Percentiles rank a stretch among this genome's conserved stretches.
These are phyloP conservation scores for Luidia sarsii DNA, from an alignment of 53 echinoderm and acorn worm species.

Conservation along the genomic window DNA sequence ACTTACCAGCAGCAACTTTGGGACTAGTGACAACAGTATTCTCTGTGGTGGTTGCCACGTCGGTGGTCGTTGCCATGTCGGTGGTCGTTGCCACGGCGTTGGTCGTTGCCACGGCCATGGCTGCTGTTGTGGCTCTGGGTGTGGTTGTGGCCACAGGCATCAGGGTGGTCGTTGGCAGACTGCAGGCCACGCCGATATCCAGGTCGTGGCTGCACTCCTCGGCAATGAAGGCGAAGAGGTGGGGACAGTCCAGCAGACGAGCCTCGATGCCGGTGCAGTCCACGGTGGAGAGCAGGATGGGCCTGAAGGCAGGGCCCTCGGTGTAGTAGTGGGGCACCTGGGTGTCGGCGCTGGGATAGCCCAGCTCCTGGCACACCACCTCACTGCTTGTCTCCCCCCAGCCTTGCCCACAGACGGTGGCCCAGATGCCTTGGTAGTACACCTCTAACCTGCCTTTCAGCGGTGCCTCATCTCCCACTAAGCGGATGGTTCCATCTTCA, in stretches of 20 bases:
- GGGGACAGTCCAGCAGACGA: slow-evolving; percentile 38
- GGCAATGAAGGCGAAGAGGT: no score
- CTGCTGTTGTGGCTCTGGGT: neutral
- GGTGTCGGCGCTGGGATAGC: neutral
- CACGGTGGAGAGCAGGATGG: slow-evolving; percentile 38
- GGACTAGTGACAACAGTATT: no score
- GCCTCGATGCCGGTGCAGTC: slow-evolving; percentile 40
- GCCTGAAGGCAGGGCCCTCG: neutral
- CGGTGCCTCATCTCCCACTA: neutral
- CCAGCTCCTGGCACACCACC: slow-evolving; percentile 15
- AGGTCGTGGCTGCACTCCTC: slow-evolving; percentile 8
- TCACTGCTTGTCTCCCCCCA: slow-evolving; percentile 5
- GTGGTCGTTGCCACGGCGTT: neutral
- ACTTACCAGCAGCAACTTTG: no score
- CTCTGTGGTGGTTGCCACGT: no score
- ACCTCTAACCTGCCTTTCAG: slow-evolving; percentile 2
- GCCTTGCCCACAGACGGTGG: slow-evolving; percentile 7
- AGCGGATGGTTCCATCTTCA: slow-evolving; percentile 15
- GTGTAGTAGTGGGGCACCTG: neutral
- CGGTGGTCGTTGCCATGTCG: neutral
- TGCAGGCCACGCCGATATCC: slow-evolving; percentile 3
- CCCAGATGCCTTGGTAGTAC: slow-evolving; percentile 30
- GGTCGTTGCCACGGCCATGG: neutral
- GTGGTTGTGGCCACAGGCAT: slow-evolving; percentile 1
- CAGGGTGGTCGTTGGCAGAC: slow-evolving; percentile 5